These are phyloP conservation scores for Aleiodes leptofemur DNA, from an alignment of 2,888 invertebrate genomes.

Conservation along the genomic window DNA sequence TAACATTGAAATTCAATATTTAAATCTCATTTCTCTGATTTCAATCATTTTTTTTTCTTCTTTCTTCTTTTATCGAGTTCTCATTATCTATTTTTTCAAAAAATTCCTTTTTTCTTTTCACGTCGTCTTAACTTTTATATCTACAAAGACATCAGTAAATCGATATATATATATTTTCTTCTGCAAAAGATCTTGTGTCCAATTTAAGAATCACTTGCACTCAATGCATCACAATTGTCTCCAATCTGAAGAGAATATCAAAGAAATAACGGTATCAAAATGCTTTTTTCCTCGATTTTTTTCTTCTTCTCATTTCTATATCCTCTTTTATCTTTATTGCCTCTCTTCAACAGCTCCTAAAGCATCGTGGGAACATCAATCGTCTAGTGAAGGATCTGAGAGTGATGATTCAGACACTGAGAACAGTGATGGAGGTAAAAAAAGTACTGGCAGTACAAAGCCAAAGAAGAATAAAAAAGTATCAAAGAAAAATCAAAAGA, in stretches of 20 bases:
- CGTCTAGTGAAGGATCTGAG: conserved; percentile 63
- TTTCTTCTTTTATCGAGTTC: background rate
- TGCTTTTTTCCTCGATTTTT: too few species aligned
- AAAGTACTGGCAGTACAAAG: conserved; percentile 16
- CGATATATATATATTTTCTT: too few species aligned
- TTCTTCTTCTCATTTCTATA: too few species aligned
- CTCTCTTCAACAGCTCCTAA: conserved; percentile 57
- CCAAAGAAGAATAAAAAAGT: conserved; percentile 42
- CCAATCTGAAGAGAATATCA: conserved; percentile 32
- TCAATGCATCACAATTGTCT: conserved; percentile 62
- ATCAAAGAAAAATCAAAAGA: conserved; percentile 51
- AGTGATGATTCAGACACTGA: conserved; percentile 57
- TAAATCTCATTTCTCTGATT: conserved; percentile 24
- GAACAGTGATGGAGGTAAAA: conserved; percentile 26
- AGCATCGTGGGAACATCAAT: conserved; percentile 68
- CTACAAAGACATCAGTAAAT: too few species aligned
- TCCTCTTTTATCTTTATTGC: conserved; percentile 9
- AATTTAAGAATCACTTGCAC: conserved; percentile 27
- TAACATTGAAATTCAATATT: conserved; percentile 31
- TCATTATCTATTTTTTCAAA: conserved; percentile 1
- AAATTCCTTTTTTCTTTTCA: conserved; percentile 50
- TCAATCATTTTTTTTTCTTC: background rate
- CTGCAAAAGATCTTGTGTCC: too few species aligned
- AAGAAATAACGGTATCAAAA: conserved; percentile 20
- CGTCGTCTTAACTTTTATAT: background rate